Base-by-base conservation (phyloP, 2,888 invertebrate species). In the Acleris literana region DNA sequence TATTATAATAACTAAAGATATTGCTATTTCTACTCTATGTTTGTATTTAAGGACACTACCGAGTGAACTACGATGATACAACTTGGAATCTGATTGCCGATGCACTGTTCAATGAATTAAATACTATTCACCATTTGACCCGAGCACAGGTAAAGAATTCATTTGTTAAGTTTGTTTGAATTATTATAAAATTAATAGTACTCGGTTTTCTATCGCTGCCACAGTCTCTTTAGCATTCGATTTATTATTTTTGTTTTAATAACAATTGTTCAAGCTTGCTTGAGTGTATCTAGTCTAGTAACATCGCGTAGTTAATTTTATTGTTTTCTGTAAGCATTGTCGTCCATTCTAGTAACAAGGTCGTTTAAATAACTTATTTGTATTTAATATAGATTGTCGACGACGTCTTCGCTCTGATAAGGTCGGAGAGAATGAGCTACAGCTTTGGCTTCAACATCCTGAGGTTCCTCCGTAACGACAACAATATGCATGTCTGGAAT, bases 111-210 rank as follows among this genome's bases (percentile, higher is more conserved):
- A 77, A 83, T 46, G 81, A 84, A 7, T 83, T 80, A 46, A 75
- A 83, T n/a, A 72, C 79, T 0, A 95, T 97, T 63, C 93, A 95
- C 71, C 90, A 94, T 44, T 79, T 95, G 2, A 97, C 96, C 79
- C 93, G 97, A 76, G 97, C 97, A 5, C 97, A 97, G 84, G 92
- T 96, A 65, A 78, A 77, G 49, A 11, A 9, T 70, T 60, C 16
- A 39, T 13, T 39, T 39, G 4, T 13, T 13, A 4, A 1, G 6
- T 25, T 1, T 25, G 25, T 25, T 25, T 25, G 25, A 25, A 7
- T 25, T 6, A 5, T 1, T 1, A 25, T 1, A 25, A 25, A 5
- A 25, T 25, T 25, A 25, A 7, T 29, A 29, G 7, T 29, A 29
- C 29, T 29, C 29, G 2, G 7, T 9, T 9, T 9, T 33, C 33